Conservation (phyloP, 1,140 invertebrate genomes). For the Thalassaphorura encarpata region DNA sequence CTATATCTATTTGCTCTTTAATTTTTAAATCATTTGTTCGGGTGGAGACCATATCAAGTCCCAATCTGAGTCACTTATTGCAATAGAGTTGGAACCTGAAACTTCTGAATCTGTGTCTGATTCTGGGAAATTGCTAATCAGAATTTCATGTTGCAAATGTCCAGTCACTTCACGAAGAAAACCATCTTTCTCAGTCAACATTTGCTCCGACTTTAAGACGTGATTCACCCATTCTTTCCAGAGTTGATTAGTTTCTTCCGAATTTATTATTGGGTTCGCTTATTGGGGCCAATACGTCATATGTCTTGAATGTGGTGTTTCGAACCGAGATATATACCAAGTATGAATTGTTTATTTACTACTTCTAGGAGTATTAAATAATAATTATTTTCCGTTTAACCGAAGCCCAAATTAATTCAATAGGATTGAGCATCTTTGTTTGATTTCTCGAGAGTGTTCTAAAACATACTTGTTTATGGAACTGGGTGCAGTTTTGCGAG, state of each 20-base stretch:
- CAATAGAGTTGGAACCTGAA: too few species aligned
- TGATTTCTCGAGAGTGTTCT: not conserved
- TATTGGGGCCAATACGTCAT: not conserved
- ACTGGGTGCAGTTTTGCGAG: not conserved
- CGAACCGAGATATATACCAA: not conserved
- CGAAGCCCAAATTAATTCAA: constrained; percentile 9
- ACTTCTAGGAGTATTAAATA: too few species aligned
- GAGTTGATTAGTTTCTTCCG: not conserved
- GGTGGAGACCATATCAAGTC: too few species aligned
- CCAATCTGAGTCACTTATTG: too few species aligned
- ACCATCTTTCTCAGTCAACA: not conserved
- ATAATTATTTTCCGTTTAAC: not conserved
- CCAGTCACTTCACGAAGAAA: not conserved
- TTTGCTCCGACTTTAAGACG: not conserved
- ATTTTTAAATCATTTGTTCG: too few species aligned
- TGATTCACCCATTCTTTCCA: not conserved
- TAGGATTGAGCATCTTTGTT: constrained; percentile 13
- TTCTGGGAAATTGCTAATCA: too few species aligned
- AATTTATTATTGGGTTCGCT: not conserved
- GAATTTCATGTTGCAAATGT: too few species aligned
- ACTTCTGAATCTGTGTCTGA: too few species aligned
- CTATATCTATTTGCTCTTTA: too few species aligned
- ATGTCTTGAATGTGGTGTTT: not conserved
- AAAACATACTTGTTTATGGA: not conserved
- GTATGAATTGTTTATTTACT: not conserved